phyloP scores from a whole-genome alignment of 2,113 vertebrate genomes.

The Eclectus roratus region DNA sequence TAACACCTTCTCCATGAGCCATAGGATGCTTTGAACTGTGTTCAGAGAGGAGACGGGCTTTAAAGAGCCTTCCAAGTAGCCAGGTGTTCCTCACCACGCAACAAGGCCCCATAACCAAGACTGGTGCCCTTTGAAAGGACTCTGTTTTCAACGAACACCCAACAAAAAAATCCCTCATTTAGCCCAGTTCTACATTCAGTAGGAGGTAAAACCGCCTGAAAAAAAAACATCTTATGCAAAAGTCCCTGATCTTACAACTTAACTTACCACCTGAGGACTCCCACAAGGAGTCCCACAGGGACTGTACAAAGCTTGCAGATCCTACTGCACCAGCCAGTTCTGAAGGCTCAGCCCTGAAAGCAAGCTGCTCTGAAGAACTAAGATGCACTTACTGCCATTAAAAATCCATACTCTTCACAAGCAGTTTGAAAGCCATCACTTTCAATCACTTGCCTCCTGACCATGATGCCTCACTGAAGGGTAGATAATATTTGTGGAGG shows the following conservation, averaged over 20 bases:
- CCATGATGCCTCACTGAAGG: not conserved
- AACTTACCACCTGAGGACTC: not conserved
- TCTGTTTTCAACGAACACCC: not conserved
- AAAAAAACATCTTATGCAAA: not conserved
- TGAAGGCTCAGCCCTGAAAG: not conserved
- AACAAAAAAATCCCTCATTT: not conserved
- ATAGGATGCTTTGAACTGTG: conserved; percentile 31
- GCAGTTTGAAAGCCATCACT: not conserved
- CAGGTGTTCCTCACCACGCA: rapidly evolving
- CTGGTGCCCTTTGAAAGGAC: not conserved
- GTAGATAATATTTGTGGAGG: not conserved
- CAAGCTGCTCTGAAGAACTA: not conserved
- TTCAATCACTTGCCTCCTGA: not conserved
- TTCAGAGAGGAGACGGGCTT: conserved; percentile 42
- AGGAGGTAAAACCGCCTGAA: not conserved
- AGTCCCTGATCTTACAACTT: not conserved
- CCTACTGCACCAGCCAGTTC: not conserved
- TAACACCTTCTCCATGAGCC: not conserved
- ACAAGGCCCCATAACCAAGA: not conserved
- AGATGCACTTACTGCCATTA: not conserved
- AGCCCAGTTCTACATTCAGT: not conserved
- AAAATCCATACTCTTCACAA: not conserved
- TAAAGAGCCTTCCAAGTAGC: not conserved
- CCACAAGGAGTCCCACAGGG: not conserved
- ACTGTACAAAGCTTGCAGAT: not conserved